Evolutionary conservation across 2,797 vertebrate genomes (phyloP).

Genomic region (Sebastolobus altivelis): DNA sequence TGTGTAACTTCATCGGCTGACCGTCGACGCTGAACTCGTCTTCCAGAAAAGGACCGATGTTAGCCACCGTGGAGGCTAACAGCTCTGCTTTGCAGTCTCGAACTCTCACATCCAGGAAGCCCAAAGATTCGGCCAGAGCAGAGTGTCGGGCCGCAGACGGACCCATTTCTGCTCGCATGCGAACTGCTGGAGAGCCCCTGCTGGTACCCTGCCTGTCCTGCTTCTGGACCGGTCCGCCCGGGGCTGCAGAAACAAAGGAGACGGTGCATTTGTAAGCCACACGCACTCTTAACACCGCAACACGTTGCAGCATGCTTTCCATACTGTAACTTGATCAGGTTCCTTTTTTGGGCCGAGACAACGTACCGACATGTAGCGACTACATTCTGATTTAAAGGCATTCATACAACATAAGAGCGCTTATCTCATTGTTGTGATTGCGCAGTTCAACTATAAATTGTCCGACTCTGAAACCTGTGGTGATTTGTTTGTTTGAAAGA

Average conservation of each 20-base stretch:
- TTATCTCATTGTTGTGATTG: not conserved
- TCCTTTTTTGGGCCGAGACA: not conserved
- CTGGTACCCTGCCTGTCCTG: not conserved
- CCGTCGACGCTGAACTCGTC: conserved; percentile 91
- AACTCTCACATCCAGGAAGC: conserved; percentile 88
- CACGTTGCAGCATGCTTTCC: not conserved
- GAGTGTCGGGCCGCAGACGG: conserved; percentile 84
- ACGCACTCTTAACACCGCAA: not conserved
- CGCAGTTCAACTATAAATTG: too few relatives aligned
- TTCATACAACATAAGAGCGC: not conserved
- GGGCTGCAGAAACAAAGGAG: conserved; percentile 56
- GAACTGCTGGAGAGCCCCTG: conserved; percentile 76
- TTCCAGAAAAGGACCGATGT: conserved; percentile 93
- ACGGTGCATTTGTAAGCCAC: conserved; percentile 12
- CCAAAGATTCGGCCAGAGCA: conserved; percentile 83
- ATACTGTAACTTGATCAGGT: not conserved
- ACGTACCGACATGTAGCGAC: not conserved
- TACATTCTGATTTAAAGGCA: not conserved
- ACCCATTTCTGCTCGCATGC: conserved; percentile 88
- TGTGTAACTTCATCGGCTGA: conserved; percentile 91
- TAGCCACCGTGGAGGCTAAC: conserved; percentile 88
- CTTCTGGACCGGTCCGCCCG: conserved; percentile 43
- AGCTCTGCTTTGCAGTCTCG: conserved; percentile 86
- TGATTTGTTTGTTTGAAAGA: not conserved
- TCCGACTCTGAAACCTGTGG: not conserved